Evolutionary conservation across 2,797 vertebrate species (phyloP), one percentile per base, ranked within the genome.

Genomic region (Muscicapa striata): DNA sequence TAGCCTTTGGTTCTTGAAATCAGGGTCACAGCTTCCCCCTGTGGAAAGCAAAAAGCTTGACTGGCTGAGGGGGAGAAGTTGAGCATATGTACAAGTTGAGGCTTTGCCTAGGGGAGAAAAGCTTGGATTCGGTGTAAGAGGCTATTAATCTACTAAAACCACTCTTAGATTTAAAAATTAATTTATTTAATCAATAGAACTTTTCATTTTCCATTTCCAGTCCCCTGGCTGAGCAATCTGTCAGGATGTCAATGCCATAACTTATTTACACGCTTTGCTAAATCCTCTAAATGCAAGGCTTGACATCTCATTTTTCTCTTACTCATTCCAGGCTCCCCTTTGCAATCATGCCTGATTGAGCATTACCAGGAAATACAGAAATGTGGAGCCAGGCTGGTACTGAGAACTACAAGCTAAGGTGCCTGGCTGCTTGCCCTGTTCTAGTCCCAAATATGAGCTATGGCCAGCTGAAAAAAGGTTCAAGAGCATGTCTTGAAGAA

Each of bases 231-330:
- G 64, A 89, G 36, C 46, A 81, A 45, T 45, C 58, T 73, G n/a
- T 74, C 75, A 66, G 58, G 29, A n/a, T 78, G 68, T 69, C 41
- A 17, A 26, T 81, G 72, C 63, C 8, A 4, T 84, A 63, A 91
- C 17, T 84, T 82, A 90, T 55, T 95, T 73, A 89, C 10, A 15
- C 0, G 0, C 38, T 78, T 87, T 51, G 15, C 81, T 72, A 80
- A 81, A n/a, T 73, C 75, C 48, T 76, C 66, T 63, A 81, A 73
- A 55, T 45, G 66, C 38, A 22, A 3, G 52, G 21, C 46, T 76
- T 79, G 84, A 68, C 58, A n/a, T 38, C 26, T 83, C 22, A 27
- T 93, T 91, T 93, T 91, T 73, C 58, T 83, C 23, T 84, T 89
- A 26, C 43, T 80, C 36, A 9, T 93, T 91, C 43, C 68, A 77